Percentiles rank a stretch among this genome's conserved stretches.
Evolutionary conservation across 92 coral and sea anemone species (phyloP).

Genomic region (Siderastrea radians): DNA sequence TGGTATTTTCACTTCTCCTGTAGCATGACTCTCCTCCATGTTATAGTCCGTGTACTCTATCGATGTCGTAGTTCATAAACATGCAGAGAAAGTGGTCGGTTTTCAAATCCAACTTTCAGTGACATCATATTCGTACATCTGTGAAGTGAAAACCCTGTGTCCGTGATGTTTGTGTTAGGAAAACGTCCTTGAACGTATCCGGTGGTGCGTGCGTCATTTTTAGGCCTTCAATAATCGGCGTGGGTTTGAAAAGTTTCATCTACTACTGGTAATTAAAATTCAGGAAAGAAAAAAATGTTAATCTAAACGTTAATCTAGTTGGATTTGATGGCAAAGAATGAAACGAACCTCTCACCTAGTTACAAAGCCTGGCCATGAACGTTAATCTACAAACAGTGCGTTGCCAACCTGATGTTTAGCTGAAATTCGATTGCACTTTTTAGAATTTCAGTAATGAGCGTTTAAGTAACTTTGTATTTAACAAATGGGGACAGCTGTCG

Average conservation of each 20-base stretch:
- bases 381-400: not conserved
- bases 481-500: slow-evolving; percentile 22
- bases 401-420: not conserved
- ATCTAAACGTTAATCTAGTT: not conserved
- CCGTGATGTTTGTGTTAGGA: not conserved
- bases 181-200: slow-evolving; percentile 3
- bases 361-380: not conserved
- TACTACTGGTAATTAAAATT: not conserved
- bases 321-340: not conserved
- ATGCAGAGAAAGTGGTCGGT: not conserved
- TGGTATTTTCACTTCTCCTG: not conserved
- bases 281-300: not conserved
- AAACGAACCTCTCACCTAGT: not conserved
- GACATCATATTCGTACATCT: not conserved
- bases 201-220: slow-evolving; percentile 9
- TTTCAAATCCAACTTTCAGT: not conserved
- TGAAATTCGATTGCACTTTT: slow-evolving; percentile 15
- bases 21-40: not conserved
- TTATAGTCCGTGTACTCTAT: not conserved
- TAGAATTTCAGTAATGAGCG: not conserved
- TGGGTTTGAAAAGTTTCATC: not conserved
- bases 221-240: not conserved
- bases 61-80: not conserved
- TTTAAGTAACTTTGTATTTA: slow-evolving; percentile 21
- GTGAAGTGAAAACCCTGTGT: not conserved